phyloP scores from a whole-genome alignment of 2,888 invertebrate species.

The Elmis aenea region DNA sequence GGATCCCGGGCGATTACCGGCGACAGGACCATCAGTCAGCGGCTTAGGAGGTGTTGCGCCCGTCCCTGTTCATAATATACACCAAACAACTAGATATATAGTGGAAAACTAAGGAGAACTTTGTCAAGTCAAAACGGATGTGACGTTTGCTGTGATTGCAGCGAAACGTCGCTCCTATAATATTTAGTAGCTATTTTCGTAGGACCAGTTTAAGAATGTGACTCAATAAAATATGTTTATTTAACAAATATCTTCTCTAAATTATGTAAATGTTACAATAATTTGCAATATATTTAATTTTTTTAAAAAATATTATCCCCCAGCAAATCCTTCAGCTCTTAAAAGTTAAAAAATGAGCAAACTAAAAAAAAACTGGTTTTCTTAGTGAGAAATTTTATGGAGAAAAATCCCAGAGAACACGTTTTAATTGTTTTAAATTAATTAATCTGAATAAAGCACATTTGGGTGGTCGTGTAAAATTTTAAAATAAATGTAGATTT shows the following conservation, averaged over 20 bases:
- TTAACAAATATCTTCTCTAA: no score
- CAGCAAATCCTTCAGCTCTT: neutral
- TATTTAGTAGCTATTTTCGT: no score
- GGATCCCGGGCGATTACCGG: conserved; percentile 38
- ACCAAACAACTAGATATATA: conserved; percentile 33
- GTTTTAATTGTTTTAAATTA: no score
- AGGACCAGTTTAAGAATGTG: neutral
- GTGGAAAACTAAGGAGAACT: conserved; percentile 28
- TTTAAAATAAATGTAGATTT: no score
- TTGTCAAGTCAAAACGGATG: conserved; percentile 24
- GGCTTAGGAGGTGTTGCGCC: conserved; percentile 38
- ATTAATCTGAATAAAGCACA: no score
- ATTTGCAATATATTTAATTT: no score
- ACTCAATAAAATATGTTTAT: neutral
- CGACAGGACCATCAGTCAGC: conserved; percentile 40
- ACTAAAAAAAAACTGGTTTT: neutral
- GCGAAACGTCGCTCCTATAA: no score
- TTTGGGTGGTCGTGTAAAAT: no score
- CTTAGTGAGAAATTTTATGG: neutral
- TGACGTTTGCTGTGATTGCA: no score
- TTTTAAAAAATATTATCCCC: neutral
- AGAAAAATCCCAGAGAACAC: no score
- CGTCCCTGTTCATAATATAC: conserved; percentile 30
- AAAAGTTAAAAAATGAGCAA: neutral
- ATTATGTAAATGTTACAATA: no score